Conservation (phyloP, 1,140 invertebrate genomes). For the Papilio dardanus region DNA sequence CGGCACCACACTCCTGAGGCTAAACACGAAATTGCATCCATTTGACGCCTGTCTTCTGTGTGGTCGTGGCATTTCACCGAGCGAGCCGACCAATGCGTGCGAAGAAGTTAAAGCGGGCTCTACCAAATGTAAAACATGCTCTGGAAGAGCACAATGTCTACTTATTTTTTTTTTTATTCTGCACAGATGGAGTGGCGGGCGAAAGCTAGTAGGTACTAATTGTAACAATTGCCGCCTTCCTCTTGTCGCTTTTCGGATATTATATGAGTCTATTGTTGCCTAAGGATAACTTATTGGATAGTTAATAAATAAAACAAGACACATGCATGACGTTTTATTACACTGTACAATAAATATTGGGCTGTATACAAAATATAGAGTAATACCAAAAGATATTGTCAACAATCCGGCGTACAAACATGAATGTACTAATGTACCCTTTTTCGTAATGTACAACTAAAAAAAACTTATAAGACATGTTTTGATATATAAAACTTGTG, state of each 20-base stretch:
- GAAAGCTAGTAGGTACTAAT: not conserved
- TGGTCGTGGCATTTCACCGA: no score
- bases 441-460: constrained; percentile 61
- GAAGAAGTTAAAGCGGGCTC: no score
- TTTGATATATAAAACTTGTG: not conserved
- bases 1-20: no score
- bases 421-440: constrained; percentile 69
- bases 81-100: no score
- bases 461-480: not conserved
- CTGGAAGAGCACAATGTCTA: no score
- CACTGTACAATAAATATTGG: constrained; percentile 81
- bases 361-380: constrained; percentile 81
- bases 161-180: no score
- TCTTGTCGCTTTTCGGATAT: not conserved
- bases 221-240: not conserved
- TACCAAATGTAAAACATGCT: no score
- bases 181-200: no score
- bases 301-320: constrained; percentile 60
- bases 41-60: no score
- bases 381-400: constrained; percentile 80
- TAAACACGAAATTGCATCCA: no score
- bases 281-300: not conserved
- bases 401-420: constrained; percentile 73
- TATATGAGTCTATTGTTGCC: no score
- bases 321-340: constrained; percentile 81